Conservation (phyloP, 2,888 invertebrate genomes). For the Nymphalis urticae region DNA sequence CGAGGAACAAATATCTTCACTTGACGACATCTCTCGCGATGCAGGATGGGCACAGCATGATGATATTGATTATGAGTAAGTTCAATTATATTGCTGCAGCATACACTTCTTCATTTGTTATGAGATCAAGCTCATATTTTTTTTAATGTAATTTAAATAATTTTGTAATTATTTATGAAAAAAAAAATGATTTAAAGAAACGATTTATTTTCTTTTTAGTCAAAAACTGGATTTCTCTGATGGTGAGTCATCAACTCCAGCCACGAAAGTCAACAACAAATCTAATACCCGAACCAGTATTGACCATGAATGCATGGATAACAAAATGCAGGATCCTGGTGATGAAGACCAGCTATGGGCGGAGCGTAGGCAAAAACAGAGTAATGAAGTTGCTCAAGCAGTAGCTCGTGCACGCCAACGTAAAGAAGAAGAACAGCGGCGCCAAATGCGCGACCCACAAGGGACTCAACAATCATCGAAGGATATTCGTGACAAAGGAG, state of each 20-base stretch:
- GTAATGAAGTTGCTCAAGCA: constrained; percentile 87
- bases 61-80: constrained; percentile 94
- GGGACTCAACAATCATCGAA: constrained; percentile 52
- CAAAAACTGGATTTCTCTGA: constrained; percentile 97
- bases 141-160: too few relatives aligned
- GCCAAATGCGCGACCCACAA: constrained; percentile 73
- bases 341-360: constrained; percentile 84
- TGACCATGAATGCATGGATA: constrained; percentile 66
- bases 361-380: constrained; percentile 85
- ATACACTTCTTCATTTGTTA: not conserved
- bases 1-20: constrained; percentile 94
- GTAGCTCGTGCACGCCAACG: constrained; percentile 92
- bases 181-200: constrained; percentile 7
- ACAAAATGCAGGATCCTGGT: constrained; percentile 64
- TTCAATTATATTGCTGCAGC: not conserved
- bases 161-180: too few relatives aligned
- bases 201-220: constrained; percentile 68
- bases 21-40: constrained; percentile 94
- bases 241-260: constrained; percentile 84
- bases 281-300: constrained; percentile 59
- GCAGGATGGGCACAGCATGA: constrained; percentile 96
- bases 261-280: constrained; percentile 59
- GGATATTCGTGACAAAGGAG: constrained; percentile 55
- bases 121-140: not conserved
- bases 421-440: constrained; percentile 93